A percentile compares a stretch with the other conserved stretches of the same genome.
Evolutionary conservation across 2,797 vertebrate species (phyloP).

Genomic region (Delichon dasypus): DNA sequence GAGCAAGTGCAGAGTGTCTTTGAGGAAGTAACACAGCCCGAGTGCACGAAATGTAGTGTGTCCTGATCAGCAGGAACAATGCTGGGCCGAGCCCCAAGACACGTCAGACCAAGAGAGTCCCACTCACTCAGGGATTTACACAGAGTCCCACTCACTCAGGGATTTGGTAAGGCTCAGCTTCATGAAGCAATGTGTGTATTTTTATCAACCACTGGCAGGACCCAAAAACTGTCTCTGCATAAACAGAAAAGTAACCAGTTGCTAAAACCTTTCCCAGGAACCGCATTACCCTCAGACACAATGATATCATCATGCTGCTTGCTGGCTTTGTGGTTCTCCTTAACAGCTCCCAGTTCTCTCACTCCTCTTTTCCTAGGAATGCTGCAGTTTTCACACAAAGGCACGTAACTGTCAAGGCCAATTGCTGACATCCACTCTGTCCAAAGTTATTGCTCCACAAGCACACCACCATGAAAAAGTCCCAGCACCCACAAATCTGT

Average conservation of each 20-base stretch:
- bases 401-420: neutral
- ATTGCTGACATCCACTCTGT: neutral
- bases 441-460: neutral
- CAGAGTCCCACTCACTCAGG: neutral
- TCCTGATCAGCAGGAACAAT: neutral
- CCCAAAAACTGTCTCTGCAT: neutral
- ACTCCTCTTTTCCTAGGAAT: neutral
- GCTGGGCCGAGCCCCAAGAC: accelerated
- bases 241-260: neutral
- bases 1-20: neutral
- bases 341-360: neutral
- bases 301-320: constrained; percentile 18
- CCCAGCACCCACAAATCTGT: neutral
- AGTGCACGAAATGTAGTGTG: accelerated
- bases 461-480: neutral
- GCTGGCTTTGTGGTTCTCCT: neutral
- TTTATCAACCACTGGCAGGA: neutral
- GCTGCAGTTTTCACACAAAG: neutral
- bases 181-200: neutral
- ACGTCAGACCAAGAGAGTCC: neutral
- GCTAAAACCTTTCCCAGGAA: neutral
- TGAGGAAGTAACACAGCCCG: neutral
- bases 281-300: neutral
- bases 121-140: neutral
- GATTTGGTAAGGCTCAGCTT: neutral